A percentile compares a stretch with the other conserved stretches of the same genome.
Evolutionary conservation across 1,140 invertebrate species (phyloP).

Genomic region (Drosophila setifemur): DNA sequence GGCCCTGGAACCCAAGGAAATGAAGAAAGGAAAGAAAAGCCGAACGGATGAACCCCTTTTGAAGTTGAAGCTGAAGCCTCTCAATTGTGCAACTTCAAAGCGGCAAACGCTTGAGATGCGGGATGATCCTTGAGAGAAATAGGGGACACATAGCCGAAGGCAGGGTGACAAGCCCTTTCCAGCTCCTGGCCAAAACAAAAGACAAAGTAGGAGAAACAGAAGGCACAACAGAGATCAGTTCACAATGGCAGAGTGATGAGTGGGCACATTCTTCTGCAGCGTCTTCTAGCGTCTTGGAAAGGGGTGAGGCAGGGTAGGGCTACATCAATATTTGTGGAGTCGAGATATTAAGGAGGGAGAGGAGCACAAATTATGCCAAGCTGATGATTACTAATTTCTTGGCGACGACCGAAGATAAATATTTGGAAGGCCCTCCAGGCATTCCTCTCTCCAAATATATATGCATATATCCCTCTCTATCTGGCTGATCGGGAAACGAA

Average conservation of each 20-base stretch:
- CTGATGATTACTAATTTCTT: constrained; percentile 75
- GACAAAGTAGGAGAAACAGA: constrained; percentile 14
- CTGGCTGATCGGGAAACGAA: constrained; percentile 65
- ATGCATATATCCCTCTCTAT: constrained; percentile 3
- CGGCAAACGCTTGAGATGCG: constrained; percentile 33
- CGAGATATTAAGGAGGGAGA: constrained; percentile 2
- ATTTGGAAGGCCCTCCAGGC: constrained; percentile 73
- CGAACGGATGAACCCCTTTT: constrained; percentile 13
- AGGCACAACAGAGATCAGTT: constrained; percentile 13
- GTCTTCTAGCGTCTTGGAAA: constrained; percentile 22
- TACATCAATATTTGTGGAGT: constrained; percentile 64
- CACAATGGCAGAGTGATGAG: constrained; percentile 43
- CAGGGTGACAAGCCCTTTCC: constrained; percentile 33
- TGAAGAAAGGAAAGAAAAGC: background rate
- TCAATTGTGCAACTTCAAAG: constrained; percentile 74
- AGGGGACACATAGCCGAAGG: background rate
- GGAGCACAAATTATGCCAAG: constrained; percentile 43
- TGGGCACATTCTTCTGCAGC: constrained; percentile 66
- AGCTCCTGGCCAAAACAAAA: constrained; percentile 29
- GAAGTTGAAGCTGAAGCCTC: constrained; percentile 12
- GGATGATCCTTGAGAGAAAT: constrained; percentile 21
- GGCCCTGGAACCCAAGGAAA: constrained; percentile 32
- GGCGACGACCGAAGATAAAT: constrained; percentile 74
- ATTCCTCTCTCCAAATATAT: constrained; percentile 34
- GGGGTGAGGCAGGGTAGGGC: constrained; percentile 1